Conservation (phyloP, 2,888 invertebrate species). For the Mesorhabditis spiculigera region DNA sequence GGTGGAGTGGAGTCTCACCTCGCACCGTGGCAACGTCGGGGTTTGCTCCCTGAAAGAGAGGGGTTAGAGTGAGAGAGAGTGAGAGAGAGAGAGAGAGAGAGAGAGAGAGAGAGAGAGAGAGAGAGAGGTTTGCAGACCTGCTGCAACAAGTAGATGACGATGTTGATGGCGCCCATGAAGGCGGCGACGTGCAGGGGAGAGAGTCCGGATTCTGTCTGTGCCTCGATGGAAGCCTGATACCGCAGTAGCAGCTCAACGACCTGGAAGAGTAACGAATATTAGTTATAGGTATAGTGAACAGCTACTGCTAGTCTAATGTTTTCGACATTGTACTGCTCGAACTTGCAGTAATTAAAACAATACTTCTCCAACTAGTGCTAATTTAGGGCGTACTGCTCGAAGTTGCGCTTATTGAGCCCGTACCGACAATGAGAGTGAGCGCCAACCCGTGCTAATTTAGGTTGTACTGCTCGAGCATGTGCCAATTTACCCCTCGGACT, state of each 20-base stretch:
- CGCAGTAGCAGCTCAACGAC: conserved; percentile 84
- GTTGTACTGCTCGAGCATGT: not conserved
- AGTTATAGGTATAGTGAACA: conserved; percentile 11
- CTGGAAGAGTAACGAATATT: conserved; percentile 13
- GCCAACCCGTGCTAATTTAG: too few species aligned
- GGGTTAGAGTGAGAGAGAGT: too few species aligned
- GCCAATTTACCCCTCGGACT: too few species aligned
- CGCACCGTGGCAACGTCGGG: conserved; percentile 95
- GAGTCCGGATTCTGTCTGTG: conserved; percentile 79
- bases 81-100: too few species aligned
- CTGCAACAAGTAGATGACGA: conserved; percentile 94
- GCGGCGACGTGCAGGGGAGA: conserved; percentile 97
- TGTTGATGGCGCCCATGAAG: conserved; percentile 99
- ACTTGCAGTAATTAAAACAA: too few species aligned
- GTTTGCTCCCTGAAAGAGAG: conserved; percentile 72
- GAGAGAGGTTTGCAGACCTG: too few species aligned
- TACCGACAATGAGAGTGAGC: too few species aligned
- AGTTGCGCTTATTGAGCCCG: too few species aligned
- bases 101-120: too few species aligned
- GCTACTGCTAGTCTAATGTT: not conserved
- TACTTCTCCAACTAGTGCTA: too few species aligned
- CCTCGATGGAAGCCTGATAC: conserved; percentile 87
- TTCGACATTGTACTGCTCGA: too few species aligned
- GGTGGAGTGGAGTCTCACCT: conserved; percentile 91
- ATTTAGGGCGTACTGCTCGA: too few species aligned